Evolutionary conservation across 37 sponge, comb jelly and placozoan genomes (phyloP), one percentile per base, ranked within the genome.

Genomic region (Crambe crambe): DNA sequence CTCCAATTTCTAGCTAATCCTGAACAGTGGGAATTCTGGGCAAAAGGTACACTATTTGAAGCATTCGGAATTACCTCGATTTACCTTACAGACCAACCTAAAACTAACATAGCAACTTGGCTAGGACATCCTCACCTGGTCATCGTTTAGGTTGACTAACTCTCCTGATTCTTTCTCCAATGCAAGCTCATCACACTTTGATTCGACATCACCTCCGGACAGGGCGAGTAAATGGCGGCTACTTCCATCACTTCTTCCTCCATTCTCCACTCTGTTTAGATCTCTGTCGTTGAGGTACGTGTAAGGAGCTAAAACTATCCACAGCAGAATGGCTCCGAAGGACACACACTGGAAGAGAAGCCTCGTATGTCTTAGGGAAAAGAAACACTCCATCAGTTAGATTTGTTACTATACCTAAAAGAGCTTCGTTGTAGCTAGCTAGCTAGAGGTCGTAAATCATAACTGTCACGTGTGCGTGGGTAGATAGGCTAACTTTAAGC

Each of bases 251-350:
- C 51, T 12, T 47, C 6, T 6, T 15, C 51, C 51, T 12, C 10
- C 51, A 47, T 47, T 47, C 51, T 47, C 10, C 51, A 15, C 12
- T 6, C 10, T 15, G 6, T 21, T 41, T 2, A 17, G 4, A 21
- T 20, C 4, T 15, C 51, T 4, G 1, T 34, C 54, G 35, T 73
- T 44, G 10, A 1, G 60, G 37, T 60, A 3, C 61, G 56, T 18
- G 60, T 80, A 80, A 9, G 26, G 10, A 0, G 71, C 80, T 29
- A 35, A 37, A 23, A 70, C 27, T 21, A 80, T 58, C 80, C 80
- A 80, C 41, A 80, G 42, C 1, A 80, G 58, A 27, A 80, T 31
- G 26, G 57, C 68, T 39, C 80, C 80, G 30, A 80, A 80, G 18
- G 65, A 70, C 36, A 80, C 26, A 26, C 25, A 23, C 3, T 42